Base-by-base conservation (phyloP, 2,797 vertebrate species). In the Hafferia zeledoni region DNA sequence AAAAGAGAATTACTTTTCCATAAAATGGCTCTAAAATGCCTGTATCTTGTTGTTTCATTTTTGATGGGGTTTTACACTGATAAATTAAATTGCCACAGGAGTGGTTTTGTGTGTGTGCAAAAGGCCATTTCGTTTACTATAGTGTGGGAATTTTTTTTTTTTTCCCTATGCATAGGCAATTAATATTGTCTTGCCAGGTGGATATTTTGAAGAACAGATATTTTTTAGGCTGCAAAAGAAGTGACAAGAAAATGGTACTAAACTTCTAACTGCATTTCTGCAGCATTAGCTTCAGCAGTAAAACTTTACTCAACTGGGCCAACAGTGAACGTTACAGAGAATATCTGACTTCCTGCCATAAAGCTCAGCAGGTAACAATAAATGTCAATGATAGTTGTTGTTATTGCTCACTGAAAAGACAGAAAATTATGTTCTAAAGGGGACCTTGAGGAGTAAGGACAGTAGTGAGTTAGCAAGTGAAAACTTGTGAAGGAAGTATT, bases 311-410 rank as follows among this genome's bases (percentile, higher is more conserved):
- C 80, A 88, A 1, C 52, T 82, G 72, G 39, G 5, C 61, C 52
- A 76, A 79, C 43, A 67, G 74, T 81, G 74, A 91, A 92, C 88
- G 55, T 91, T 93, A 63, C 25, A 75, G 70, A 67, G 23, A 79
- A 47, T 82, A 77, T 44, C 35, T 87, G 47, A 88, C 70, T 88
- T 86, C 49, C 44, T 92, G n/a, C 10, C 44, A 49, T 83, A 92
- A 63, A 82, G 28, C 83, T 76, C 78, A 75, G 52, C 61, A 60
- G 46, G 72, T 79, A 71, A 71, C 49, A 78, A 52, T 81, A 92
- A 86, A 93, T 69, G 33, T 22, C 53, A 78, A 83, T 78, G 85
- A 77, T 18, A 60, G 30, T 47, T 63, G 35, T 53, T 76, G 35
- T 23, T 89, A 61, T 20, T 70, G 25, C 52, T 88, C 64, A 64